Conservation (phyloP, 1,140 invertebrate species). For the Drosophila repleta region DNA sequence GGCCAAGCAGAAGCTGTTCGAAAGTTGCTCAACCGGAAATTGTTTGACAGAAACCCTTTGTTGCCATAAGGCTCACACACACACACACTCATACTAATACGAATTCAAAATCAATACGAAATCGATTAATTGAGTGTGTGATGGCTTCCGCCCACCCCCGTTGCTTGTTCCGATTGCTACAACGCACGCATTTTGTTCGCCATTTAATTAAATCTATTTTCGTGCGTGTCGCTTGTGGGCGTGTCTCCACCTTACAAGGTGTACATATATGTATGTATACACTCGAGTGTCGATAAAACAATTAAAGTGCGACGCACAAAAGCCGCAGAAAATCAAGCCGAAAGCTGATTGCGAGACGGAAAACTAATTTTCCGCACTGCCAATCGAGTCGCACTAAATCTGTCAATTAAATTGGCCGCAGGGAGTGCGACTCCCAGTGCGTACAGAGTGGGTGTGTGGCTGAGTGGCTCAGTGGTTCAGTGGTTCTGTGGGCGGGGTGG, state of each 20-base stretch:
- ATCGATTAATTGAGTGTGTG: slow-evolving; percentile 75
- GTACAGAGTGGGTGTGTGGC: slow-evolving; percentile 14
- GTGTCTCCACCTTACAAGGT: slow-evolving; percentile 59
- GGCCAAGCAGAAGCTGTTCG: slow-evolving; percentile 23
- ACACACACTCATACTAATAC: too few species aligned
- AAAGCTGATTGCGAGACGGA: slow-evolving; percentile 71
- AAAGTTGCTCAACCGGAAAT: slow-evolving; percentile 57
- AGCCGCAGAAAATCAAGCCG: slow-evolving; percentile 61
- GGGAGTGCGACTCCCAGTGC: slow-evolving; percentile 56
- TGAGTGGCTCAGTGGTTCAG: not conserved
- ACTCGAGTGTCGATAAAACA: slow-evolving; percentile 75
- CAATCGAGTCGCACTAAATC: slow-evolving; percentile 79
- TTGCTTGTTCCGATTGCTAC: not conserved
- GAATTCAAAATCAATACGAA: slow-evolving; percentile 56
- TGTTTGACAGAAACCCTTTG: slow-evolving; percentile 56
- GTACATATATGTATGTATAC: slow-evolving; percentile 7
- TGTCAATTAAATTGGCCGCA: slow-evolving; percentile 82
- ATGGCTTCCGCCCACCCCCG: slow-evolving; percentile 15
- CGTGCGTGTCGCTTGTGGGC: slow-evolving; percentile 72
- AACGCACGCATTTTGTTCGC: slow-evolving; percentile 69
- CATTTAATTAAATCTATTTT: slow-evolving; percentile 82
- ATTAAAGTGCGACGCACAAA: slow-evolving; percentile 60
- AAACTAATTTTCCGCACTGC: slow-evolving; percentile 82
- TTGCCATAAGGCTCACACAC: slow-evolving; percentile 10
- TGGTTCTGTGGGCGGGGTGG: not conserved